Percentiles rank a stretch among this genome's conserved stretches.
phyloP scores from a whole-genome alignment of 2,113 vertebrate genomes.

The Nycticorax nycticorax region DNA sequence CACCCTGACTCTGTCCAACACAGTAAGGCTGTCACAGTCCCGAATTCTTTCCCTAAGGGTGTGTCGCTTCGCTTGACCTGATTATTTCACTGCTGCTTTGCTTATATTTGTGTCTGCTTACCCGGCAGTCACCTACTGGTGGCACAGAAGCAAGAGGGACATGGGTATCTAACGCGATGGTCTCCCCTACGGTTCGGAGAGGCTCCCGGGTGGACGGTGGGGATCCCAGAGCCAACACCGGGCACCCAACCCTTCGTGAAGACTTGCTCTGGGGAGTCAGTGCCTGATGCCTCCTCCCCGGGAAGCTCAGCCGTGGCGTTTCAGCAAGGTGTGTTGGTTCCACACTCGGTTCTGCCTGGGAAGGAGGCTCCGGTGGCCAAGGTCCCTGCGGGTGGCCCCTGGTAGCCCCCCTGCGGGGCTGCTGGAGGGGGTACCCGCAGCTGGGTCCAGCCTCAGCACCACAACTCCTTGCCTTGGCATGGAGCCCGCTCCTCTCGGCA shows the following conservation, averaged over 20 bases:
- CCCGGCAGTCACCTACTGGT: rapidly evolving
- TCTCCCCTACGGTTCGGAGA: neutral
- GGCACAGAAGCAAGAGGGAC: neutral
- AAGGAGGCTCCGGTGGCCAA: rapidly evolving
- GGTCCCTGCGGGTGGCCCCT: neutral
- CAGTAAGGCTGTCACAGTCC: neutral
- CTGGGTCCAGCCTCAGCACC: neutral
- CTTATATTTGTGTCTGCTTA: too few relatives aligned
- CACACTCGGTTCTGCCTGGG: rapidly evolving
- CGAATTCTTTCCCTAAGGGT: neutral
- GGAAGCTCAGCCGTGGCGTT: neutral
- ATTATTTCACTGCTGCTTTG: neutral
- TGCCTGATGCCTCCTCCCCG: too few relatives aligned
- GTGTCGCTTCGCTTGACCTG: neutral
- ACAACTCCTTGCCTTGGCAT: rapidly evolving
- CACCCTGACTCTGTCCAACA: neutral
- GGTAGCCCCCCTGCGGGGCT: neutral
- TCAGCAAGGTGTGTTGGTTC: rapidly evolving
- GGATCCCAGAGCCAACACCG: rapidly evolving
- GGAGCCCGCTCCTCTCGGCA: rapidly evolving
- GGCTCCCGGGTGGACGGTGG: neutral
- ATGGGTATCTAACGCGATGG: rapidly evolving
- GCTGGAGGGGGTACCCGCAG: too few relatives aligned
- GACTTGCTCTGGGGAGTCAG: neutral
- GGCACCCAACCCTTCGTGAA: neutral